These are phyloP conservation scores for Halictus rubicundus DNA, from an alignment of 1,140 invertebrate species.

Conservation along the genomic window DNA sequence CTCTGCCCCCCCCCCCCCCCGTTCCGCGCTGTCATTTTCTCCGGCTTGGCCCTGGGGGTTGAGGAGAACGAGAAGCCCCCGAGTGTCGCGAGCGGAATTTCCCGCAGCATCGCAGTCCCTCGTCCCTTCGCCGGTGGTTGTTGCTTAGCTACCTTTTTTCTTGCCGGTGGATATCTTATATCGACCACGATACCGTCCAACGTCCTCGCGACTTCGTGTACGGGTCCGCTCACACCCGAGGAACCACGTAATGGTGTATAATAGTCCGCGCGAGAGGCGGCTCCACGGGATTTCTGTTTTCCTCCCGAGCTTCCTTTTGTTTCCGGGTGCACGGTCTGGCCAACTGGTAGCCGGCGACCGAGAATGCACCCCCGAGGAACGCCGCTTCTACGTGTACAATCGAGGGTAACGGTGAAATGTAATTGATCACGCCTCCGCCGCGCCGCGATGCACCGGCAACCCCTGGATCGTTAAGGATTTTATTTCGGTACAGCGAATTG, in stretches of 20 bases:
- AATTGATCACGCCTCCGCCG: constrained; percentile 23
- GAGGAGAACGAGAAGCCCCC: too few relatives aligned
- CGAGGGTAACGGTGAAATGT: constrained; percentile 17
- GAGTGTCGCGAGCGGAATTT: constrained; percentile 29
- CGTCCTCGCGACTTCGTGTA: not conserved
- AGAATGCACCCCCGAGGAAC: not conserved
- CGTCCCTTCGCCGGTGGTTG: not conserved
- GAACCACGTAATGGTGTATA: constrained; percentile 12
- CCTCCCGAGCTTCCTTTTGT: not conserved
- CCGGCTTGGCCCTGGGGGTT: not conserved
- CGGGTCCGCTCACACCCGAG: not conserved
- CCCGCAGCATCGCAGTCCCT: constrained; percentile 1
- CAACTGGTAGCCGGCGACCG: not conserved
- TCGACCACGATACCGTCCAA: not conserved
- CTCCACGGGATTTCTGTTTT: constrained; percentile 3
- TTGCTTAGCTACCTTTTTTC: not conserved
- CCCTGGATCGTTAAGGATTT: constrained; percentile 25
- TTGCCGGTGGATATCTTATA: not conserved
- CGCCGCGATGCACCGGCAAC: too few relatives aligned
- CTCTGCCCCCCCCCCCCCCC: not conserved
- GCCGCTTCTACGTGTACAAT: not conserved
- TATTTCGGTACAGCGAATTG: constrained; percentile 13
- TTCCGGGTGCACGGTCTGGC: not conserved
- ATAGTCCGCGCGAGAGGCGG: not conserved
- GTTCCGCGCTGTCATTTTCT: not conserved